Conservation (phyloP, 2,113 vertebrate species). For the Astur gentilis region DNA sequence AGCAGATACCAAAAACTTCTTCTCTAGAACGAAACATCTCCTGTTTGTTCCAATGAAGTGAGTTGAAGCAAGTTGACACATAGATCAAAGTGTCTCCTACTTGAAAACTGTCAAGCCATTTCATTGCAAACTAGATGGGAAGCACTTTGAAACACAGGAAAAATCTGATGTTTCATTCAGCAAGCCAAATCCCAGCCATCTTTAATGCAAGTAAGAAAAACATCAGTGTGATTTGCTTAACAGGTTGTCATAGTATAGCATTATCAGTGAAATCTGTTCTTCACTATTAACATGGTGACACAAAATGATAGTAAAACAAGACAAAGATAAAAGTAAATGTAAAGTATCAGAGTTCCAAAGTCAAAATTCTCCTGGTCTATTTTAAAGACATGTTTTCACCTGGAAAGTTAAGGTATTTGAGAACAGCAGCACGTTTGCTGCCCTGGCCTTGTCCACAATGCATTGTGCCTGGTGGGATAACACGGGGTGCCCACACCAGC, state of each 20-base stretch:
- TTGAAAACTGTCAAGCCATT: conserved; percentile 35
- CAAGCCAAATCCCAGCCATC: not conserved
- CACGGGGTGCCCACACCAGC: not conserved
- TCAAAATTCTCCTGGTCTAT: not conserved
- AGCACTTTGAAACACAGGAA: not conserved
- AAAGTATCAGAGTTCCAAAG: not conserved
- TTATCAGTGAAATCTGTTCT: not conserved
- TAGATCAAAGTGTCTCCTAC: conserved; percentile 32
- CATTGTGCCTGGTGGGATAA: not conserved
- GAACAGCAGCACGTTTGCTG: not conserved
- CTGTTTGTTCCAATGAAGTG: not conserved
- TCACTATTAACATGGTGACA: not conserved
- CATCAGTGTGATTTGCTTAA: not conserved
- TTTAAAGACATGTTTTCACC: not conserved
- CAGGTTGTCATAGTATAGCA: not conserved
- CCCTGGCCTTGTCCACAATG: not conserved
- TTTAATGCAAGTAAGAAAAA: not conserved
- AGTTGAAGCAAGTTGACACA: not conserved
- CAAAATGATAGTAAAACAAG: not conserved
- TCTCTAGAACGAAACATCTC: not conserved
- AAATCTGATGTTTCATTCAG: not conserved
- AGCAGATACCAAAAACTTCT: not conserved
- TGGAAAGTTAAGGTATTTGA: not conserved
- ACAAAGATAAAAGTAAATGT: not conserved
- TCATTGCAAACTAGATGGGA: not conserved